Base-by-base conservation (phyloP, 1,140 invertebrate genomes). In the Drosophila serrata region DNA sequence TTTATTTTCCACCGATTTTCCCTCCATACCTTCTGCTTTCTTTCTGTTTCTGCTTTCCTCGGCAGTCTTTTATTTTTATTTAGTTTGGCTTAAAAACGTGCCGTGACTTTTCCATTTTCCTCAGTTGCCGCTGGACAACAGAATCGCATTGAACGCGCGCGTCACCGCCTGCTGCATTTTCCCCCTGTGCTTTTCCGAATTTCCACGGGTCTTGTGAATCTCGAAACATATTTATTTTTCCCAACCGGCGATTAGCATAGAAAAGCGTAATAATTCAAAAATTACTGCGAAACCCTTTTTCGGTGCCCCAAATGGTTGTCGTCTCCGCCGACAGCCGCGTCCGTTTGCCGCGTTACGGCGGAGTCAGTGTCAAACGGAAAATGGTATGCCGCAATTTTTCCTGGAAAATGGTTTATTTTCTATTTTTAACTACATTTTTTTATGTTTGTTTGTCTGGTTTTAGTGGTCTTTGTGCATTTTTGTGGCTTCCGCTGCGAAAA, bases 241-340 rank as follows among this genome's bases (percentile, higher is more conserved):
- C 53, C 61, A 58, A 11, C 8, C 46, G 37, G 40, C 22, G 43
- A 59, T 78, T 69, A 27, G 46, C 67, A 49, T 45, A 49, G 29
- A 86, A 79, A 55, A 58, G 51, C 57, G 72, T 57, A 82, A 88
- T 80, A 80, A 88, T 88, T 88, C 84, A 88, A 80, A 88, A 69
- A 33, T 57, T 88, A 90, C 85, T 84, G 53, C 79, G 76, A 56
- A 88, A 69, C 57, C 39, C 63, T 27, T 84, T 82, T 37, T 53
- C 65, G 60, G 72, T 72, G 73, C 76, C 84, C 75, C 87, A 90
- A 84, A 92, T 92, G 90, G 90, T 92, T 75, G 90, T 92, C 74
- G 90, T 92, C 31, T 92, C 90, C 61, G 90, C 90, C 64, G 90
- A 92, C 63, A 92, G 61, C 61, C 91, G 90, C 15, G 77, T 91